These are phyloP conservation scores for Spilarctia lutea DNA, from an alignment of 2,888 invertebrate genomes.

Conservation along the genomic window DNA sequence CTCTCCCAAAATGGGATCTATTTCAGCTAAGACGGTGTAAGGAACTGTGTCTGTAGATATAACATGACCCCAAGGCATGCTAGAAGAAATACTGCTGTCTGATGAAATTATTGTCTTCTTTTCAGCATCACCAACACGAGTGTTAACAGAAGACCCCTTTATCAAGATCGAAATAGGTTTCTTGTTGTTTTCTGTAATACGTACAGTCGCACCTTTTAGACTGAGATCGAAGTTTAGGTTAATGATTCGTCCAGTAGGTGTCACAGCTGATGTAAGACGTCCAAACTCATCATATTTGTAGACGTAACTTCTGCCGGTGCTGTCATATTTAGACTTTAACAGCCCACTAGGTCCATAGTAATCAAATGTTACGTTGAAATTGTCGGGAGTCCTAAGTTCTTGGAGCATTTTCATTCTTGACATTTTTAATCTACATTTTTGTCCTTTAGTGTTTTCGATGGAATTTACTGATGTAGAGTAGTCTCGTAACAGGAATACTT, in stretches of 20 bases:
- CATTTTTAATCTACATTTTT: conserved; percentile 96
- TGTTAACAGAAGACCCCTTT: conserved; percentile 94
- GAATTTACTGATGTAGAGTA: conserved; percentile 96
- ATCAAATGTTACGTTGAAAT: conserved; percentile 97
- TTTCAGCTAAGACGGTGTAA: conserved; percentile 95
- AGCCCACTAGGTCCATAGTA: conserved; percentile 97
- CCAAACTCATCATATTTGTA: conserved; percentile 99
- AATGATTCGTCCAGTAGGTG: conserved; percentile 98
- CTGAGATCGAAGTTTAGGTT: conserved; percentile 96
- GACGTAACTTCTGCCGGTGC: conserved; percentile 95
- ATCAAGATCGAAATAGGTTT: conserved; percentile 95
- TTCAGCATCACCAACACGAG: conserved; percentile 93
- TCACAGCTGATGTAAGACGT: conserved; percentile 95
- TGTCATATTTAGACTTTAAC: conserved; percentile 95
- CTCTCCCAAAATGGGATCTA: conserved; percentile 94
- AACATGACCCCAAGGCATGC: conserved; percentile 95
- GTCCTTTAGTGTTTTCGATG: conserved; percentile 97
- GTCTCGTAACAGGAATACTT: conserved; percentile 93
- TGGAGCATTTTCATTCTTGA: conserved; percentile 97
- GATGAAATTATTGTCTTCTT: conserved; percentile 92
- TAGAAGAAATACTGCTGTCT: conserved; percentile 93
- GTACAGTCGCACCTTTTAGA: conserved; percentile 95
- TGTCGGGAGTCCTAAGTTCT: conserved; percentile 96
- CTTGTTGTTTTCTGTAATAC: conserved; percentile 93
- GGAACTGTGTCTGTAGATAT: conserved; percentile 96